phyloP scores from a whole-genome alignment of 2,113 vertebrate genomes.

The Gallinago jamesoni region DNA sequence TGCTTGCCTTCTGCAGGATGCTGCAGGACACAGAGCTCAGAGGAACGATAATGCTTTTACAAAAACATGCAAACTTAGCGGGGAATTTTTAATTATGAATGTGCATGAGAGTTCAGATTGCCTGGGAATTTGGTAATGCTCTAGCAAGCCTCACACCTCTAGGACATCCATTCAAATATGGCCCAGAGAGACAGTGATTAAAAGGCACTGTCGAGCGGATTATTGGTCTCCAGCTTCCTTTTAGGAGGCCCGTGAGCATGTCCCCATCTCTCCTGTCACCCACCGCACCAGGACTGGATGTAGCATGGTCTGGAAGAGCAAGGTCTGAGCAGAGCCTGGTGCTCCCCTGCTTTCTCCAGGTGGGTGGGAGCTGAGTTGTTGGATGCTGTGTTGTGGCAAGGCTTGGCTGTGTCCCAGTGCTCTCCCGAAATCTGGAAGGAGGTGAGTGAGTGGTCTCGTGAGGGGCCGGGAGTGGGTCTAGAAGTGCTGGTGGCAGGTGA shows the following conservation, averaged over 20 bases:
- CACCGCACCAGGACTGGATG: not conserved
- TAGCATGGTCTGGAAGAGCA: not conserved
- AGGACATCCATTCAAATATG: not conserved
- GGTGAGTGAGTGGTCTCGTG: no score
- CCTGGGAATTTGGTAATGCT: slow-evolving; percentile 20
- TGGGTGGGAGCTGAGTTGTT: not conserved
- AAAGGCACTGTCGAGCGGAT: not conserved
- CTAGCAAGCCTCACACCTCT: not conserved
- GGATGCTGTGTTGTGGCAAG: not conserved
- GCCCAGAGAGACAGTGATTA: not conserved
- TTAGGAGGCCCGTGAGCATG: not conserved
- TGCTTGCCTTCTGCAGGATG: slow-evolving; percentile 38
- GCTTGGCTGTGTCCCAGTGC: not conserved
- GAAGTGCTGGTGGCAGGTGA: not conserved
- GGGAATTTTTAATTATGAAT: slow-evolving; percentile 47
- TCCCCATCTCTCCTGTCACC: not conserved
- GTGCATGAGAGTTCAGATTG: slow-evolving; percentile 9
- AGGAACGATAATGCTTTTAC: not conserved
- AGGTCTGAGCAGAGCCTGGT: not conserved
- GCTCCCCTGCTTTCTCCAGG: not conserved
- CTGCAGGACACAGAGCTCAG: slow-evolving; percentile 44
- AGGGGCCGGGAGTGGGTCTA: not conserved
- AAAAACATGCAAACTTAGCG: slow-evolving; percentile 13
- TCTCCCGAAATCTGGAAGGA: not conserved
- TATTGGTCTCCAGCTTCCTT: not conserved